Percentiles rank a stretch among this genome's conserved stretches.
phyloP scores from a whole-genome alignment of 2,888 invertebrate genomes.

The Acanthosoma haemorrhoidale region DNA sequence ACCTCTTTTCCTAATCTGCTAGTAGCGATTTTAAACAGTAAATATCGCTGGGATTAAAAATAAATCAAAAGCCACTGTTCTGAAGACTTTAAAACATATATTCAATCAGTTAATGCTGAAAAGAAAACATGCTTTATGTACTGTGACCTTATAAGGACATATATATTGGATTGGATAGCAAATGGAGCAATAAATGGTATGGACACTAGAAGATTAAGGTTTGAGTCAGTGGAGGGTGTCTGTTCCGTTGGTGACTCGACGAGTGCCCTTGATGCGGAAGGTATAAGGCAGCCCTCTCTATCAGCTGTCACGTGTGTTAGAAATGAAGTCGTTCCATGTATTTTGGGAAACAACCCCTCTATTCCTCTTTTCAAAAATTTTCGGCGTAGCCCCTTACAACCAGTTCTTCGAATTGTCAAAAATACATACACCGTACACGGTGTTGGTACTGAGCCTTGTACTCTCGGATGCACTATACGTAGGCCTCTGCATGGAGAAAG shows the following conservation, averaged over 20 bases:
- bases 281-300: background rate
- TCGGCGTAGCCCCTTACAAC: slow-evolving; percentile 33
- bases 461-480: slow-evolving; percentile 19
- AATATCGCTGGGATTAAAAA: too few species aligned
- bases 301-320: background rate
- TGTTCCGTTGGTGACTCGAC: background rate
- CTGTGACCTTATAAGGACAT: too few species aligned
- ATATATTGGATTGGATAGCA: too few species aligned
- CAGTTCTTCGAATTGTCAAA: slow-evolving; percentile 13
- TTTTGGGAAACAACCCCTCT: slow-evolving; percentile 33
- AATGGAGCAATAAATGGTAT: too few species aligned
- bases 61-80: too few species aligned
- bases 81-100: too few species aligned
- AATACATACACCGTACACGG: background rate
- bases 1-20: too few species aligned
- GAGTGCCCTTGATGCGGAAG: background rate
- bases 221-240: background rate
- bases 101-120: too few species aligned
- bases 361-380: slow-evolving; percentile 29
- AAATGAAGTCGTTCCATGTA: slow-evolving; percentile 23
- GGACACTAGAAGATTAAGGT: too few species aligned
- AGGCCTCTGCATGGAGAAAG: slow-evolving; percentile 30
- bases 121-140: too few species aligned
- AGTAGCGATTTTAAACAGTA: too few species aligned
- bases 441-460: slow-evolving; percentile 3